Conservation (phyloP, 92 coral and sea anemone genomes). For the Galaxea fascicularis region DNA sequence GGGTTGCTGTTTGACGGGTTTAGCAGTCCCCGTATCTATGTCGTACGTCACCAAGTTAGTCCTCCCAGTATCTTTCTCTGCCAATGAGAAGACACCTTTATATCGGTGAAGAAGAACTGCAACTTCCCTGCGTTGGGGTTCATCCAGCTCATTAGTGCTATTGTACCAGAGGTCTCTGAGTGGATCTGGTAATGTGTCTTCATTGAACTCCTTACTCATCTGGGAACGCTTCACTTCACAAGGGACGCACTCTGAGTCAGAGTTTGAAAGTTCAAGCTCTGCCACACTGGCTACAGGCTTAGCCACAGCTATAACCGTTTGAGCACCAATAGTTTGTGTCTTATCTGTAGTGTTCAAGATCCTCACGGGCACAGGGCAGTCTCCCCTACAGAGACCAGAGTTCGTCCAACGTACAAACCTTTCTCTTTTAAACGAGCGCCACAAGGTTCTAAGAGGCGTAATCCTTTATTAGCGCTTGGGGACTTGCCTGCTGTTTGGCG, state of each 20-base stretch:
- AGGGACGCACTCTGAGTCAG: slow-evolving; percentile 28
- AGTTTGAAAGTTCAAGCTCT: slow-evolving; percentile 9
- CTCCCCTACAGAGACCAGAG: no score
- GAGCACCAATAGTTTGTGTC: no score
- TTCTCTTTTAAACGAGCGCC: no score
- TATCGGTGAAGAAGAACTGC: slow-evolving; percentile 17
- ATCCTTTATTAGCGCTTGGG: slow-evolving; percentile 4
- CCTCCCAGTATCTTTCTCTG: slow-evolving; percentile 51
- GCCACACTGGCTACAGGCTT: no score
- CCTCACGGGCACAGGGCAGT: no score
- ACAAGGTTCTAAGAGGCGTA: no score
- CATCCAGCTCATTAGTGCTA: neutral
- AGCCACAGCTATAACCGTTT: no score
- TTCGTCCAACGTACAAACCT: no score
- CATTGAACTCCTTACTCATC: slow-evolving; percentile 26
- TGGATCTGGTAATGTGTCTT: no score
- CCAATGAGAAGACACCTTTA: slow-evolving; percentile 38
- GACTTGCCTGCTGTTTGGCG: neutral
- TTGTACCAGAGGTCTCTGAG: slow-evolving; percentile 49
- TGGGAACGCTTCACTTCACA: slow-evolving; percentile 17
- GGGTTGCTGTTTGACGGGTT: slow-evolving; percentile 35
- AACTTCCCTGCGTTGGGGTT: slow-evolving; percentile 33
- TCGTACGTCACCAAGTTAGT: slow-evolving; percentile 30
- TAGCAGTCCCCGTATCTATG: no score
- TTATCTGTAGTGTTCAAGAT: no score